Base-by-base conservation (phyloP, 2,797 vertebrate species). In the Antrozous pallidus region DNA sequence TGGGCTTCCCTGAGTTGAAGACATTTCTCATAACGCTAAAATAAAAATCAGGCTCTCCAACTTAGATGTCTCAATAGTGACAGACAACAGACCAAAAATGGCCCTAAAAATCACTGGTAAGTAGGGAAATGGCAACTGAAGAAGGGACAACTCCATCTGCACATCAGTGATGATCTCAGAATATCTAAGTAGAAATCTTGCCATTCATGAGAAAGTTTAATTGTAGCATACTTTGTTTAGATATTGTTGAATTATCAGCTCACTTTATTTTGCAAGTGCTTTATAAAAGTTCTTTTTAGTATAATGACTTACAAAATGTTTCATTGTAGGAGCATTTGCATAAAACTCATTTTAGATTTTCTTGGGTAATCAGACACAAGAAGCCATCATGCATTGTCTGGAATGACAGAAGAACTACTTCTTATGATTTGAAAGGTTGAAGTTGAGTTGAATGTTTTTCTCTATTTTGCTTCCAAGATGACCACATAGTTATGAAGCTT, bases 11-110 rank as follows among this genome's bases (percentile, higher is more conserved):
- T 1, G 3, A 94, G 97, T 97, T 96, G 84, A 96, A 97, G 94
- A 91, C 93, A 96, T 96, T 97, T 95, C 93, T 97, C 95, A 78
- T 63, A 94, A 95, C 61, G 81, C 95, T 96, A 88, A 97, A 97
- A 97, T 96, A 97, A 96, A 96, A 97, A 97, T 88, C 96, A 94
- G 95, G 90, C 91, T 70, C 81, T 96, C 83, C 95, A 97, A 96
- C 91, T 92, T 95, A 96, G 90, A 95, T 92, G 93, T 88, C 92
- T 96, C 92, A 70, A 93, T 65, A 92, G 91, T 88, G 75, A 92
- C 92, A 80, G 84, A 95, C 95, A 96, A 95, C 31, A 77, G 81
- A 90, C 94, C 85, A 95, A 95, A 97, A 97, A 96, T 92, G 97
- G 67, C 81, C 92, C 95, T 95, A 89, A 94, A 96, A 94, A 90